Conservation (phyloP, 1,140 invertebrate genomes). For the Drosophila fuyamai region DNA sequence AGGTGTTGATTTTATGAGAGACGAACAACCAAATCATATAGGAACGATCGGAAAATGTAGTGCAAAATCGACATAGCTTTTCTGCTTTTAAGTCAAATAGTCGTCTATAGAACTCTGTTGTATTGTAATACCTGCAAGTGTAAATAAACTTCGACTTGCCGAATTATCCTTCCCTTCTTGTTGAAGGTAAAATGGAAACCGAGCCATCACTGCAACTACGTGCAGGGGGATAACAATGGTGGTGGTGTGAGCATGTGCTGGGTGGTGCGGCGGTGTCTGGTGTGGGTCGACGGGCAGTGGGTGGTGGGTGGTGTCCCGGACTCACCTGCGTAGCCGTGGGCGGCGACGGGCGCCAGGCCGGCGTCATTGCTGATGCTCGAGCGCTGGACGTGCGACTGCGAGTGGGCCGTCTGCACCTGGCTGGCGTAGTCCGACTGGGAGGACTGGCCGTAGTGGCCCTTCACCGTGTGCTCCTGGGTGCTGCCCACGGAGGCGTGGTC, state of each 20-base stretch:
- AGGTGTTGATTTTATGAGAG: too few species aligned
- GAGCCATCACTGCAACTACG: conserved; percentile 31
- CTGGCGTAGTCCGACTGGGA: conserved; percentile 86
- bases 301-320: background rate
- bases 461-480: conserved; percentile 86
- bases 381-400: conserved; percentile 86
- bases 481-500: conserved; percentile 85
- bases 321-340: conserved; percentile 68
- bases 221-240: background rate
- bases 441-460: conserved; percentile 86
- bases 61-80: too few species aligned
- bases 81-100: too few species aligned
- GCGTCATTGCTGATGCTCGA: conserved; percentile 86
- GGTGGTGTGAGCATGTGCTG: conserved; percentile 20
- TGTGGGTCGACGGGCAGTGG: background rate
- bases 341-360: conserved; percentile 60
- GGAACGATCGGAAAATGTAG: too few species aligned
- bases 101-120: too few species aligned
- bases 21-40: too few species aligned
- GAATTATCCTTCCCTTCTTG: too few species aligned
- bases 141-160: too few species aligned
- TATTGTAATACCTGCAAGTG: too few species aligned
- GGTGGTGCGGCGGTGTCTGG: conserved; percentile 12
- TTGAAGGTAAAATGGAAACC: background rate
- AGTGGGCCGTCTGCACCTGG: conserved; percentile 86